phyloP scores from a whole-genome alignment of 2,797 vertebrate species.

The Anguilla marmorata region DNA sequence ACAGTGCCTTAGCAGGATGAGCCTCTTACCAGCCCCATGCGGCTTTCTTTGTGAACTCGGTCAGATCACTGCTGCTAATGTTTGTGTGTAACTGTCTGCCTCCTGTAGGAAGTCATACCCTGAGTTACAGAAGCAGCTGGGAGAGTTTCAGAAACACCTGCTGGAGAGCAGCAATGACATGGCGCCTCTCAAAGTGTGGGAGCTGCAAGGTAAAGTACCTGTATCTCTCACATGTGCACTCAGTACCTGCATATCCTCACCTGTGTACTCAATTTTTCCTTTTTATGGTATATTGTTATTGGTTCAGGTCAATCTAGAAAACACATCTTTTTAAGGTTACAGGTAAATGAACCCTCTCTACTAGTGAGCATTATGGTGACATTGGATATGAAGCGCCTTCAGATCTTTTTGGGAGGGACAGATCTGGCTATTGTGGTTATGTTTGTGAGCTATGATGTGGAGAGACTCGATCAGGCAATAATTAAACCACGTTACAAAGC shows the following conservation, averaged over 20 bases:
- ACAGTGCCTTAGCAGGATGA: neutral
- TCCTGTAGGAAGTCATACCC: constrained; percentile 79
- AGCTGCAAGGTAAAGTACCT: constrained; percentile 84
- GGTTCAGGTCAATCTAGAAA: too few species aligned
- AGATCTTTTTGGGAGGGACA: too few species aligned
- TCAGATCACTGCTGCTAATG: neutral
- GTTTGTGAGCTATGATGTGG: too few species aligned
- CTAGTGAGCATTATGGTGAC: too few species aligned
- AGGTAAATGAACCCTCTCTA: too few species aligned
- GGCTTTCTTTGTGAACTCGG: neutral
- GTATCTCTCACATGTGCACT: neutral
- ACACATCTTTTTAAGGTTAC: too few species aligned
- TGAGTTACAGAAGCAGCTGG: constrained; percentile 80
- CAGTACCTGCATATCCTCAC: neutral
- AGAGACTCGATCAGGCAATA: too few species aligned
- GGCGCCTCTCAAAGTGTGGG: constrained; percentile 94
- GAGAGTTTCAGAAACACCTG: constrained; percentile 85
- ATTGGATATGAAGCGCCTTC: too few species aligned
- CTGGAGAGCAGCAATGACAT: constrained; percentile 85
- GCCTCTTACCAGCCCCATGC: neutral
- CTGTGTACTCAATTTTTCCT: neutral
- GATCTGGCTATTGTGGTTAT: too few species aligned
- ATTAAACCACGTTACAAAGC: too few species aligned
- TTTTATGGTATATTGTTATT: too few species aligned
- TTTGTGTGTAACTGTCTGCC: neutral